Evolutionary conservation across 2,113 vertebrate species (phyloP).

Genomic region (Eulemur macaco): DNA sequence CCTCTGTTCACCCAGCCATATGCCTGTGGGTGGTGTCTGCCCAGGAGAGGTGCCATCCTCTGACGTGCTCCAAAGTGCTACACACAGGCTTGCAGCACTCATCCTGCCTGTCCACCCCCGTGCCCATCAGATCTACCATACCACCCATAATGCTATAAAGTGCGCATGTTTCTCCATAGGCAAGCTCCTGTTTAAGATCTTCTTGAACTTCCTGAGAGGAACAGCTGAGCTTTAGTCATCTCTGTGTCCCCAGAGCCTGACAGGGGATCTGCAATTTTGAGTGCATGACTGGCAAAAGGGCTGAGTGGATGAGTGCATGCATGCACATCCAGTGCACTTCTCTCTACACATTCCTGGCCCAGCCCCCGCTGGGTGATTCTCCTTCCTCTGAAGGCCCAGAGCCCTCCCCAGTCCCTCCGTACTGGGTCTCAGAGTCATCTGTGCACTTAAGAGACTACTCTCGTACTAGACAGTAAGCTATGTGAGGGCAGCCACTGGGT

Average conservation of each 20-base stretch:
- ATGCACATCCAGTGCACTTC: neutral
- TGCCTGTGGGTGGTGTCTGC: neutral
- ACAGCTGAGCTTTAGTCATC: neutral
- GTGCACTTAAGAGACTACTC: neutral
- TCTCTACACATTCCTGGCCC: too few species aligned
- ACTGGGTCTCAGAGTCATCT: neutral
- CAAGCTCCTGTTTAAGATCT: neutral
- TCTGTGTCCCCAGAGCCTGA: neutral
- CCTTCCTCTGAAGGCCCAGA: neutral
- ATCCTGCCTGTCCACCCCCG: neutral
- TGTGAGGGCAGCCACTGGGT: neutral
- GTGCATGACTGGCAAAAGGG: neutral
- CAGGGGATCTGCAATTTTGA: fast-evolving
- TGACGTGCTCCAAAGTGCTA: neutral
- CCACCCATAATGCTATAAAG: neutral
- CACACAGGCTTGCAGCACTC: neutral
- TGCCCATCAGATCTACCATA: neutral
- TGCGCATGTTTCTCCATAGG: neutral
- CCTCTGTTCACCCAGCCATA: neutral
- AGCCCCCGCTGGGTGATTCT: neutral
- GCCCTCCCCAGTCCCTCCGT: fast-evolving
- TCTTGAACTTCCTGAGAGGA: neutral
- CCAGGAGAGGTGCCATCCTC: neutral
- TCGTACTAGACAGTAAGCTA: neutral
- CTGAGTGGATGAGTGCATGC: neutral